These are phyloP conservation scores for Chalcosyrphus nemorum DNA, from an alignment of 2,888 invertebrate species.

Conservation along the genomic window DNA sequence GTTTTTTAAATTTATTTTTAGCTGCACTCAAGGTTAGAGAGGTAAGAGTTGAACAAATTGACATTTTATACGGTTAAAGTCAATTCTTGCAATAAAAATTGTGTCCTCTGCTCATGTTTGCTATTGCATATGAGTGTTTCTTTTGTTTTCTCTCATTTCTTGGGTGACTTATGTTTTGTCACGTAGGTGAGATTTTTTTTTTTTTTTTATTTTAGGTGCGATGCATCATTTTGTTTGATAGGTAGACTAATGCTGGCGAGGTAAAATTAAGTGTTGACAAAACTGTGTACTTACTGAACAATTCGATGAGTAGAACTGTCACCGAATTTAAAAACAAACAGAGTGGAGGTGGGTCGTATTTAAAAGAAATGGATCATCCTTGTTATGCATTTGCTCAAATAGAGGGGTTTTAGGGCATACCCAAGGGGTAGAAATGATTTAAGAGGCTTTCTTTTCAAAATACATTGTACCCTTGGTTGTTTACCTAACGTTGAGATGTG, in stretches of 20 bases:
- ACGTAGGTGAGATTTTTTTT: not conserved
- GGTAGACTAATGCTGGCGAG: not conserved
- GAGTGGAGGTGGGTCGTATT: no score
- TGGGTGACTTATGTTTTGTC: slow-evolving; percentile 1
- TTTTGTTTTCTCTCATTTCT: not conserved
- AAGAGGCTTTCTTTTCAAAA: no score
- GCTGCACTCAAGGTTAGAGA: slow-evolving; percentile 18
- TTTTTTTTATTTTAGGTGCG: not conserved
- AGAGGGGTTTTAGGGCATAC: no score
- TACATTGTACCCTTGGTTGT: no score
- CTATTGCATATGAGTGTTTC: not conserved
- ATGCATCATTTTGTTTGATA: slow-evolving; percentile 4
- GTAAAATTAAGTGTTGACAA: not conserved
- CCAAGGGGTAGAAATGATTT: no score
- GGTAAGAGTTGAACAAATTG: slow-evolving; percentile 23
- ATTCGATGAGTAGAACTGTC: not conserved
- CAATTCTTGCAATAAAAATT: slow-evolving; percentile 1
- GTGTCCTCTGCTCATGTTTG: slow-evolving; percentile 7
- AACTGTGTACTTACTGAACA: not conserved
- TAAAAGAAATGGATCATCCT: no score
- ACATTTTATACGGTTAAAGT: slow-evolving; percentile 9
- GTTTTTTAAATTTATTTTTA: slow-evolving; percentile 19
- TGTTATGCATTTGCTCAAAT: no score
- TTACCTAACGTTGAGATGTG: no score
- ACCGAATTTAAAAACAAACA: no score